phyloP scores from a whole-genome alignment of 2,888 invertebrate species.

The Dendrolimus pini region DNA sequence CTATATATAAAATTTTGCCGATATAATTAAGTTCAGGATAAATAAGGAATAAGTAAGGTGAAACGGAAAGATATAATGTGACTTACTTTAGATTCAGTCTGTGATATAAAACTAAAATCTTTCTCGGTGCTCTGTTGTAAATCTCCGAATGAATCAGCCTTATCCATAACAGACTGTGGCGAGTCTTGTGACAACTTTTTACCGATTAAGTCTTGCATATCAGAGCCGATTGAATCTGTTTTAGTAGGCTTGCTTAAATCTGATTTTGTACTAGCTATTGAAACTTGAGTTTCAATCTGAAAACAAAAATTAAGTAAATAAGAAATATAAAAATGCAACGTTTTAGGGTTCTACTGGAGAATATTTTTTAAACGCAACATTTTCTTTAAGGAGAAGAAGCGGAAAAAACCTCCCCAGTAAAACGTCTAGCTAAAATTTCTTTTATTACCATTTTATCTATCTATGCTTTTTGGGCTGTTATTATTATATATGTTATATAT shows the following conservation, averaged over 20 bases:
- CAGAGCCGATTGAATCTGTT: conserved; percentile 65
- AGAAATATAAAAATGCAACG: background rate
- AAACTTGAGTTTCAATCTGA: conserved; percentile 54
- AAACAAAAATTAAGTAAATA: conserved; percentile 17
- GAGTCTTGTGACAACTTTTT: conserved; percentile 61
- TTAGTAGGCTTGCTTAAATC: conserved; percentile 61
- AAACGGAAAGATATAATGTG: background rate
- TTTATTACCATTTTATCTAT: too few species aligned
- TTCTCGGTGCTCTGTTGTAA: conserved; percentile 67
- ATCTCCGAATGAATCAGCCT: conserved; percentile 63
- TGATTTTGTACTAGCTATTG: conserved; percentile 53
- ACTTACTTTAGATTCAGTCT: conserved; percentile 68
- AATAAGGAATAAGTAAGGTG: too few species aligned
- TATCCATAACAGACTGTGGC: conserved; percentile 55
- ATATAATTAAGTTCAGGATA: too few species aligned
- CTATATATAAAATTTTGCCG: too few species aligned
- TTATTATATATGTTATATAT: too few species aligned
- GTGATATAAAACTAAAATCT: conserved; percentile 66
- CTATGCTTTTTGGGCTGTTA: too few species aligned
- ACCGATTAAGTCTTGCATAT: conserved; percentile 43
- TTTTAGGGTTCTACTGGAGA: background rate
- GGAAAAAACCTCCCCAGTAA: too few species aligned
- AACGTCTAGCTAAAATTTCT: too few species aligned
- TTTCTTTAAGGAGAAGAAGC: too few species aligned
- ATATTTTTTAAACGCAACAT: too few species aligned